Base-by-base conservation (phyloP, 1,140 invertebrate species). In the Paralvinella palmiformis region DNA sequence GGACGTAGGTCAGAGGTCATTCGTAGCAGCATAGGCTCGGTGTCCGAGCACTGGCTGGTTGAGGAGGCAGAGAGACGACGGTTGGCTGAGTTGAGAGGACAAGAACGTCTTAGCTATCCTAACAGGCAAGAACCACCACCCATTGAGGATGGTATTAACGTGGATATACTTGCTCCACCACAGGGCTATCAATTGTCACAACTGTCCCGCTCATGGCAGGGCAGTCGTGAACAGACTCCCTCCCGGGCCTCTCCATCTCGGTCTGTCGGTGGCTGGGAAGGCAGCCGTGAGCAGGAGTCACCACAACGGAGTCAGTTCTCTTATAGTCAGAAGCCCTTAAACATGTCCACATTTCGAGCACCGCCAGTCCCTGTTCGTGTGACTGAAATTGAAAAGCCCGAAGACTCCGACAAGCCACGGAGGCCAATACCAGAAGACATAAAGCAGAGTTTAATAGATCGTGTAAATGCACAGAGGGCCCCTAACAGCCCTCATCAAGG, bases 51-150 rank as follows among this genome's bases (percentile, higher is more conserved):
- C 60, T 80, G 78, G 73, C 33, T 80, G 41, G 69, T 78, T 4
- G 84, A 96, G 86, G 93, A 97, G 79, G 93, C 93, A 0, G 94
- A 96, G 76, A 88, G 93, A 48, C 83, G 93, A 56, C 64, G 79
- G 55, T 45, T 72, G 15, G 73, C 71, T 13, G 66, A 71, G n/a
- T 63, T 45, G 27, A 64, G 69, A 55, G 62, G 62, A 22, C 41
- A 35, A 36, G 67, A 85, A 91, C 55, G 82, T 80, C 62, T 89
- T 91, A 70, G 15, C 52, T 31, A 45, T 7, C 20, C 27, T 86
- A 88, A 57, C 27, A 33, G 29, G 33, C 27, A 57, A 57, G 27
- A 31, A 31, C 55, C 33, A 27, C 22, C 1, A 32, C 55, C 27
- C 6, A 22, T 31, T 57, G 27, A 31, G 31, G n/a, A 56, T 31